These are phyloP conservation scores for Drosophila meridionalis DNA, from an alignment of 2,888 invertebrate genomes.

Conservation along the genomic window DNA sequence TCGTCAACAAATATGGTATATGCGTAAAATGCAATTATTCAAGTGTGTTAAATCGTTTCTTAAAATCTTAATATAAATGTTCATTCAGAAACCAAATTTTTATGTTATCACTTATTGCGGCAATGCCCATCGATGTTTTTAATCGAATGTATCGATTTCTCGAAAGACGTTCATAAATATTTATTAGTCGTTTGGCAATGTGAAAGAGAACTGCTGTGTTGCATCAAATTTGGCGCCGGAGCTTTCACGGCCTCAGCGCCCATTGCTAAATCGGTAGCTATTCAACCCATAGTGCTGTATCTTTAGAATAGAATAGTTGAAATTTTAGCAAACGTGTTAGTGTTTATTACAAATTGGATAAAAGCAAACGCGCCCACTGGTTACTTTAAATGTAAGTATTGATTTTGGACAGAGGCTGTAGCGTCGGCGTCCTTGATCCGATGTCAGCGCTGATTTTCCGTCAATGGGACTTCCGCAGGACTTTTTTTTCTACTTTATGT, in stretches of 20 bases:
- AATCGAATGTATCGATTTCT: conserved; percentile 25
- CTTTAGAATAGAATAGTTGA: conserved; percentile 19
- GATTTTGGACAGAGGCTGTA: conserved; percentile 65
- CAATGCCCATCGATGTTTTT: conserved; percentile 11
- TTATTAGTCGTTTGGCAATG: conserved; percentile 51
- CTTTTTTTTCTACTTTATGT: conserved; percentile 33
- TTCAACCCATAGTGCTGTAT: conserved; percentile 28
- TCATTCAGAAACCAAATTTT: neutral
- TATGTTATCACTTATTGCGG: conserved; percentile 3
- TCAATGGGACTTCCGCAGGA: conserved; percentile 58
- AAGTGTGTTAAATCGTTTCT: neutral
- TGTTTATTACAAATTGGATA: conserved; percentile 20
- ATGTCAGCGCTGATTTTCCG: conserved; percentile 67
- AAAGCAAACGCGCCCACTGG: conserved; percentile 15
- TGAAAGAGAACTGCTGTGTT: conserved; percentile 41
- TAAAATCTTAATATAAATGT: neutral
- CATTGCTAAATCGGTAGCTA: conserved; percentile 54
- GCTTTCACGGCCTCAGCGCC: conserved; percentile 55
- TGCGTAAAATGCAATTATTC: neutral
- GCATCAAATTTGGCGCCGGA: conserved; percentile 59
- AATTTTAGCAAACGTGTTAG: conserved; percentile 13
- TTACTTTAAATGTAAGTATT: conserved; percentile 65
- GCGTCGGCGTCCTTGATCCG: conserved; percentile 64
- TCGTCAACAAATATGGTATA: too few species aligned
- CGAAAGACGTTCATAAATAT: conserved; percentile 41